Base-by-base conservation (phyloP, 2,888 invertebrate species). In the Micropterix aruncella region DNA sequence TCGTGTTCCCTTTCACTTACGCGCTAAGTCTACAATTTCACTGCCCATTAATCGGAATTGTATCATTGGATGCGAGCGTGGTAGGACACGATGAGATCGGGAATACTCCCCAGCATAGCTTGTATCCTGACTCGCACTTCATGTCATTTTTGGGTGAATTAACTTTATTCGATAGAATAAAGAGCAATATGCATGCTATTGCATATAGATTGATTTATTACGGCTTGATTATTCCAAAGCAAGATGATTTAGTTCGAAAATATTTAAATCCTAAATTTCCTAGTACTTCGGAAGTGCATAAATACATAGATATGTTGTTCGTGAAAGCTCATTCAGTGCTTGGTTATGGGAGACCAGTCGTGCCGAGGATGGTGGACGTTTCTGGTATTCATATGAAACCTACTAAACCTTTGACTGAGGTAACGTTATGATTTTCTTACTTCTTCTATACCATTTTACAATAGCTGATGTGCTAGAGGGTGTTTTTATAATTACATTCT, bases 201-300 rank as follows among this genome's bases (percentile, higher is more conserved):
- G 27, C 12, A 27, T 27, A 27, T 27, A 5, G 27, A 7, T 27
- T 5, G 7, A 27, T 27, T 27, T 27, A 27, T 27, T 27, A 27
- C 27, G 27, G 27, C 5, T 5, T 27, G 27, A 7, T 27, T 7
- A 12, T 27, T 7, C 5, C 7, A 12, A 27, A 12, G 2, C 46
- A 48, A 27, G 44, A 50, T 12, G 38, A 46, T 18, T 46, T 51
- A n/a, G 44, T 49, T 2, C 45, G 39, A 15, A 44, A 47, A 19
- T 59, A 59, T 51, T 53, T 63, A 14, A 60, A 62, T 1, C 44
- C 54, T n/a, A 52, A 58, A 47, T 50, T 59, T 38, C 60, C 62
- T 4, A 52, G 59, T 42, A 42, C 61, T 5, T 52, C 49, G 3
- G 60, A 61, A 9, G 52, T 61, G 3, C 56, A 58, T 42, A 53